Conservation (phyloP, 1,140 invertebrate species). For the Chelonus insularis region DNA sequence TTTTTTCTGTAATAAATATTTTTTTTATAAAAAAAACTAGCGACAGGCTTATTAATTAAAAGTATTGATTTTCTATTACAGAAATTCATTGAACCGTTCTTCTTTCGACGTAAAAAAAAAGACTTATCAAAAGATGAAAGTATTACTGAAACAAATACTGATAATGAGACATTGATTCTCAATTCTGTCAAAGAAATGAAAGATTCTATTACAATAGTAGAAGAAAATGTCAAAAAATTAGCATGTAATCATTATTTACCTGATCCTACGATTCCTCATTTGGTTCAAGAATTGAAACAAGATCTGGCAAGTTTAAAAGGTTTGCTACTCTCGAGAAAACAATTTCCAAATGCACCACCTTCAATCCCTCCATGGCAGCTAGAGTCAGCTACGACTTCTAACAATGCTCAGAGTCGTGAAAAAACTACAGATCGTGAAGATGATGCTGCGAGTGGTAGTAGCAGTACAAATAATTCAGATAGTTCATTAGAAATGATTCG, state of each 20-base stretch:
- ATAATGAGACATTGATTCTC: slow-evolving; percentile 69
- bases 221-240: slow-evolving; percentile 63
- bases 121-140: slow-evolving; percentile 65
- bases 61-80: slow-evolving; percentile 52
- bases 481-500: slow-evolving; percentile 60
- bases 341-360: slow-evolving; percentile 73
- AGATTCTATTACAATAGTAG: slow-evolving; percentile 63
- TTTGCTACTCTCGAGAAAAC: slow-evolving; percentile 74
- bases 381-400: slow-evolving; percentile 36
- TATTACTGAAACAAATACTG: slow-evolving; percentile 52
- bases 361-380: slow-evolving; percentile 80
- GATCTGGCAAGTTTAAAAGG: slow-evolving; percentile 78
- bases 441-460: slow-evolving; percentile 58
- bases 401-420: slow-evolving; percentile 40
- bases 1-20: no score
- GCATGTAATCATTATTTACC: slow-evolving; percentile 54
- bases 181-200: slow-evolving; percentile 65
- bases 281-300: slow-evolving; percentile 71
- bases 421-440: slow-evolving; percentile 54
- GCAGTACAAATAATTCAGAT: slow-evolving; percentile 55
- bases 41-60: slow-evolving; percentile 3
- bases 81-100: slow-evolving; percentile 67
- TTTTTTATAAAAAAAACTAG: no score
- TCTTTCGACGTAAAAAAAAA: slow-evolving; percentile 67
- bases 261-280: slow-evolving; percentile 60